A percentile compares a stretch with the other conserved stretches of the same genome.
phyloP scores from a whole-genome alignment of 2,797 vertebrate genomes.

The Urocyon cinereoargenteus region DNA sequence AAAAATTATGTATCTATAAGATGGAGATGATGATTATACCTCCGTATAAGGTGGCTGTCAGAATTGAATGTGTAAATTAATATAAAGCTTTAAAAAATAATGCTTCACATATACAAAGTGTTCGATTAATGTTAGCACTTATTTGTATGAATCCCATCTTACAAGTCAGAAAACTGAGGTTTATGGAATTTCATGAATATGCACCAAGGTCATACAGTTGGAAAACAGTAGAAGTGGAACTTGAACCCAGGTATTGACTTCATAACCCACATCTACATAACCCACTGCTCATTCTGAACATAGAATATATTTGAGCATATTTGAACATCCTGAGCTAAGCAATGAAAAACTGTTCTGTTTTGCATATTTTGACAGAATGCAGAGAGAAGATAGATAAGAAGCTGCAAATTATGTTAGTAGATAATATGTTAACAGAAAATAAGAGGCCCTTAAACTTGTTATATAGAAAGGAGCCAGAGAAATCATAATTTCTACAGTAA shows the following conservation, averaged over 20 bases:
- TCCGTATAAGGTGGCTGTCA: neutral
- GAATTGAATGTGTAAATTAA: neutral
- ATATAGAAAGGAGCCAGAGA: neutral
- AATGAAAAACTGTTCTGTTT: neutral
- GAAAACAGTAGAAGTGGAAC: neutral
- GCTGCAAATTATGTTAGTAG: neutral
- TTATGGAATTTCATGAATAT: neutral
- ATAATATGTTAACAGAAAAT: conserved; percentile 33
- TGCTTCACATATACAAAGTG: neutral
- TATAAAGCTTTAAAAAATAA: conserved; percentile 8
- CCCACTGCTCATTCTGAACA: neutral
- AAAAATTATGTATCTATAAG: neutral
- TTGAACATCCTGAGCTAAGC: neutral
- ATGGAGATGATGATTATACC: neutral
- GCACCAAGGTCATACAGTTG: neutral
- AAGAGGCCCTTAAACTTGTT: neutral
- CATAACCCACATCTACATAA: neutral
- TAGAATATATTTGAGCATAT: too few species aligned
- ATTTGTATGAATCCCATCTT: neutral
- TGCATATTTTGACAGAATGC: neutral
- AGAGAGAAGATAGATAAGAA: neutral
- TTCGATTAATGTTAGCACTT: neutral
- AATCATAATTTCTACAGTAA: neutral
- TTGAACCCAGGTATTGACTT: neutral
- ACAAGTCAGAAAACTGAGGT: conserved; percentile 28